Evolutionary conservation across 2,797 vertebrate genomes (phyloP).

Genomic region (Huso huso): DNA sequence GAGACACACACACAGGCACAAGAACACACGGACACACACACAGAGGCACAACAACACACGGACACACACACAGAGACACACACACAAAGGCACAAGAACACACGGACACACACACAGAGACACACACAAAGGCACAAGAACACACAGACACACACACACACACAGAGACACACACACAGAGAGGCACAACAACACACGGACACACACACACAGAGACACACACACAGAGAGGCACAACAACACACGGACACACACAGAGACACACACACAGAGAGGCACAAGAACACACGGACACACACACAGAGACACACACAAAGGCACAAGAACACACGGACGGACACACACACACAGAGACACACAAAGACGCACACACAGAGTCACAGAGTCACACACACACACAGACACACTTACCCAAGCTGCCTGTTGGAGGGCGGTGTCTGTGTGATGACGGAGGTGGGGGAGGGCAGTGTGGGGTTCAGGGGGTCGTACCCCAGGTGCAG

Average conservation of each 20-base stretch:
- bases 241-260: background rate
- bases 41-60: background rate
- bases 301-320: too few relatives aligned
- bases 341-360: constrained; percentile 12
- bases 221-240: background rate
- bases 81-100: too few relatives aligned
- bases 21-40: constrained; percentile 9
- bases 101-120: background rate
- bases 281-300: constrained; percentile 17
- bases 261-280: background rate
- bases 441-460: constrained; percentile 96
- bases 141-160: background rate
- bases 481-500: constrained; percentile 82
- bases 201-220: constrained; percentile 21
- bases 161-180: too few relatives aligned
- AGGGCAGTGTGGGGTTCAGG: constrained; percentile 84
- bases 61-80: too few relatives aligned
- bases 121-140: too few relatives aligned
- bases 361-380: constrained; percentile 8
- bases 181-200: background rate
- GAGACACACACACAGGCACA: too few relatives aligned
- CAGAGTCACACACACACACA: background rate
- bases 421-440: constrained; percentile 91
- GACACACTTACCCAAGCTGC: constrained; percentile 73
- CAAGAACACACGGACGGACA: too few relatives aligned